Evolutionary conservation across 2,113 vertebrate genomes (phyloP).

Genomic region (Mola mola): DNA sequence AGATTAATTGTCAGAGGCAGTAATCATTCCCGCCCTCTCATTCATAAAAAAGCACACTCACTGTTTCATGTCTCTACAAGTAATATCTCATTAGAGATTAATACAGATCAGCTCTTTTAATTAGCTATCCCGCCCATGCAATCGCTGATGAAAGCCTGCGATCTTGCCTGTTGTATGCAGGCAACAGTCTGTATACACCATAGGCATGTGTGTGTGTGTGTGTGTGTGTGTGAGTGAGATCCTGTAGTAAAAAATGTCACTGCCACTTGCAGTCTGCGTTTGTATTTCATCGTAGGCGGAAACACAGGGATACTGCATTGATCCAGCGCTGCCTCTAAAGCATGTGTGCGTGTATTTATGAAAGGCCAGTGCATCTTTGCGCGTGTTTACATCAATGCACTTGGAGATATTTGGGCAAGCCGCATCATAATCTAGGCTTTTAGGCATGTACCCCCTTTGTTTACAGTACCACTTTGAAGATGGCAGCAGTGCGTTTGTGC

Average conservation of each 20-base stretch:
- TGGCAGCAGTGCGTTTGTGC: not conserved
- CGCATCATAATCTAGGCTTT: conserved; percentile 40
- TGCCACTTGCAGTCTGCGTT: conserved; percentile 17
- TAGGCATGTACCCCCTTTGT: conserved; percentile 25
- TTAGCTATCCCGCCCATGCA: conserved; percentile 58
- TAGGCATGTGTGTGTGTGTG: not conserved
- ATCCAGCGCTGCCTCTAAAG: no score
- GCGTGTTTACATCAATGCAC: conserved; percentile 12
- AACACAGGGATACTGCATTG: not conserved
- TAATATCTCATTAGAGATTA: conserved; percentile 70
- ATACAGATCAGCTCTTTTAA: conserved; percentile 68
- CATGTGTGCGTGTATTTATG: not conserved
- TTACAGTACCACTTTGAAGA: conserved; percentile 42
- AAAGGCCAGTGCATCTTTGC: not conserved
- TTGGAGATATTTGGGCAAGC: conserved; percentile 16
- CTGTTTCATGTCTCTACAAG: conserved; percentile 44
- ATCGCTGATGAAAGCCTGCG: conserved; percentile 49
- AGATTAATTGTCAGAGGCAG: conserved; percentile 45
- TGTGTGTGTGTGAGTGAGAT: conserved; percentile 26
- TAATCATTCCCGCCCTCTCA: conserved; percentile 49
- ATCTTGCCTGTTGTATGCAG: conserved; percentile 19
- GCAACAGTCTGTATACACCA: not conserved
- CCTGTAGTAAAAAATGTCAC: conserved; percentile 17
- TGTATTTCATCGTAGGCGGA: conserved; percentile 29
- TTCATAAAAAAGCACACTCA: conserved; percentile 52